Evolutionary conservation across 53 echinoderm and acorn worm species (phyloP).

Genomic region (Apostichopus leukothele): DNA sequence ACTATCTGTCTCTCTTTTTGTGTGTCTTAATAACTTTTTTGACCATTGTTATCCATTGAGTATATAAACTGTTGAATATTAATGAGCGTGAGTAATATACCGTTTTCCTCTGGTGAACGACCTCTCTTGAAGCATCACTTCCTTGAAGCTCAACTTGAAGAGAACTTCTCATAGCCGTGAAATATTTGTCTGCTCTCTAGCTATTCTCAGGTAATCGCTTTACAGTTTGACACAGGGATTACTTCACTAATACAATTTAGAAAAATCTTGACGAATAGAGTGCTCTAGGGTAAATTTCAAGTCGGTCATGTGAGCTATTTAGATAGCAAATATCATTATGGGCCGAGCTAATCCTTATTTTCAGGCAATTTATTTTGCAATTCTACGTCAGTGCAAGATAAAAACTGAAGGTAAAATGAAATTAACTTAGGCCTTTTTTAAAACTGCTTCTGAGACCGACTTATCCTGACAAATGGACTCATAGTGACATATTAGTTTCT

Average conservation of each 20-base stretch:
- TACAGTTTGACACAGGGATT: constrained; percentile 16
- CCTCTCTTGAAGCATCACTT: neutral
- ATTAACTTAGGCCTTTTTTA: neutral
- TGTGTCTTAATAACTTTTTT: too few relatives aligned
- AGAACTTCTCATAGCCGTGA: constrained; percentile 20
- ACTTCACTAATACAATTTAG: constrained; percentile 20
- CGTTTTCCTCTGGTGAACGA: neutral
- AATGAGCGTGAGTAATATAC: neutral
- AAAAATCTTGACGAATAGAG: constrained; percentile 3
- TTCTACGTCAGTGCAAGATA: neutral
- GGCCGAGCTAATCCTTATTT: neutral
- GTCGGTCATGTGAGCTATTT: constrained; percentile 14
- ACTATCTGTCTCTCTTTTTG: too few relatives aligned
- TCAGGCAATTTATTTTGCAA: neutral
- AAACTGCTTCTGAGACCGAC: too few relatives aligned
- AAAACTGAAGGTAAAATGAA: neutral
- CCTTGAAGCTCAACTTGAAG: neutral
- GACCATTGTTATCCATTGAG: too few relatives aligned
- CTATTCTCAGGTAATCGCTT: constrained; percentile 25
- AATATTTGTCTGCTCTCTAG: constrained; percentile 17
- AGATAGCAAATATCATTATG: neutral
- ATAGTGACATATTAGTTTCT: too few relatives aligned
- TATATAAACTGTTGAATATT: too few relatives aligned
- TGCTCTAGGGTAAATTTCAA: constrained; percentile 2
- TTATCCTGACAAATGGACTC: too few relatives aligned